These are phyloP conservation scores for Stichopus horrens DNA, from an alignment of 53 echinoderm and acorn worm species.

Conservation along the genomic window DNA sequence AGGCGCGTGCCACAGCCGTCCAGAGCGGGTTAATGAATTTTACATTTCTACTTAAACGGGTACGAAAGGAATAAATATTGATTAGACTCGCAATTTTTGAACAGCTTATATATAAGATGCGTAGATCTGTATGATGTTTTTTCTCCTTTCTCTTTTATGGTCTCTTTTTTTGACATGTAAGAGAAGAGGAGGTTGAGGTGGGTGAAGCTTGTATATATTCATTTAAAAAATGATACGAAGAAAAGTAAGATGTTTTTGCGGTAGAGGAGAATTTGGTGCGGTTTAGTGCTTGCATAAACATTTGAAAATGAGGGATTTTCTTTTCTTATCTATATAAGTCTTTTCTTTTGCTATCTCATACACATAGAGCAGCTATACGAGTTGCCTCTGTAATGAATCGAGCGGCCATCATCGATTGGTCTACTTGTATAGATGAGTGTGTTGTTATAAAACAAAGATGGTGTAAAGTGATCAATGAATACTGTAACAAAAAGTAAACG, in stretches of 20 bases:
- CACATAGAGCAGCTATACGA: background rate
- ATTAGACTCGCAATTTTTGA: background rate
- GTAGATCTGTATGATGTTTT: background rate
- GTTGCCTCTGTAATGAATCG: background rate
- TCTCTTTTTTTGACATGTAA: no score
- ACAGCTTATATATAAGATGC: background rate
- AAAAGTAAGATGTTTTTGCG: background rate
- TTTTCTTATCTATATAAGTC: background rate
- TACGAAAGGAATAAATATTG: background rate
- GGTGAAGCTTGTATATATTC: background rate
- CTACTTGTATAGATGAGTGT: background rate
- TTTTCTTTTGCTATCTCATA: background rate
- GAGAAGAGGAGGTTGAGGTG: background rate
- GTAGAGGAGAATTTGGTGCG: background rate
- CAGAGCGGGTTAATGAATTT: constrained; percentile 37
- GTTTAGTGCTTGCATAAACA: constrained; percentile 6
- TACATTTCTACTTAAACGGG: background rate
- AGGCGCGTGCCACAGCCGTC: constrained; percentile 31
- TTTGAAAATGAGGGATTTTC: background rate
- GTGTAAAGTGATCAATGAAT: background rate
- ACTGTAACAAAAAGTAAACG: background rate
- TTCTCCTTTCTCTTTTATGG: background rate
- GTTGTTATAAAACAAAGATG: background rate
- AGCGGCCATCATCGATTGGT: no score
- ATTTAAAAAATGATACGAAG: background rate